Conservation (phyloP, 2,797 vertebrate species). For the Anniella stebbinsi region DNA sequence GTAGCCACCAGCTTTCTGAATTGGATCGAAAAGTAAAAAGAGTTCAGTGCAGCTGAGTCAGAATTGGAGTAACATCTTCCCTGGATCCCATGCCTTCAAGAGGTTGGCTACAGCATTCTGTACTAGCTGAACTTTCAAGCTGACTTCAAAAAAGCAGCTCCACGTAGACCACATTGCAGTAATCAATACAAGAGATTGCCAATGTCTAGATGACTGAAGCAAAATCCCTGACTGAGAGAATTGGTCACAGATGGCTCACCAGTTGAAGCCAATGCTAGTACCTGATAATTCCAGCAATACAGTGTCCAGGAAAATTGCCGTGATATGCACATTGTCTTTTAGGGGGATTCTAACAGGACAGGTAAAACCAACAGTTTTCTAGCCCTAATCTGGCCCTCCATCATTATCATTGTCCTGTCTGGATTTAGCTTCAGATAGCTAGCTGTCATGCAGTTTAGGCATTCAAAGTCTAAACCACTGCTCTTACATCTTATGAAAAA, state of each 20-base stretch:
- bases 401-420: neutral
- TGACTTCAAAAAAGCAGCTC: neutral
- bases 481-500: neutral
- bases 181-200: neutral
- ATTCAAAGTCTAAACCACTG: neutral
- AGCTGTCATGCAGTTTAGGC: neutral
- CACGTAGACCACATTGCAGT: neutral
- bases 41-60: neutral
- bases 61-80: neutral
- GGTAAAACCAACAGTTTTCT: conserved; percentile 5
- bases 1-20: neutral
- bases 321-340: neutral
- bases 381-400: neutral
- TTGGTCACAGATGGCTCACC: neutral
- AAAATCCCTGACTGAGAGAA: neutral
- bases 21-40: neutral
- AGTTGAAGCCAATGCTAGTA: neutral
- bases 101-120: neutral
- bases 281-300: neutral
- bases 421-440: neutral
- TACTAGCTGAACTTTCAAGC: neutral
- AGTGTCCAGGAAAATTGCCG: neutral
- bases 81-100: neutral
- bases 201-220: neutral
- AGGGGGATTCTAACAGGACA: neutral